Base-by-base conservation (phyloP, 2,888 invertebrate species). In the Athetis lepigone region DNA sequence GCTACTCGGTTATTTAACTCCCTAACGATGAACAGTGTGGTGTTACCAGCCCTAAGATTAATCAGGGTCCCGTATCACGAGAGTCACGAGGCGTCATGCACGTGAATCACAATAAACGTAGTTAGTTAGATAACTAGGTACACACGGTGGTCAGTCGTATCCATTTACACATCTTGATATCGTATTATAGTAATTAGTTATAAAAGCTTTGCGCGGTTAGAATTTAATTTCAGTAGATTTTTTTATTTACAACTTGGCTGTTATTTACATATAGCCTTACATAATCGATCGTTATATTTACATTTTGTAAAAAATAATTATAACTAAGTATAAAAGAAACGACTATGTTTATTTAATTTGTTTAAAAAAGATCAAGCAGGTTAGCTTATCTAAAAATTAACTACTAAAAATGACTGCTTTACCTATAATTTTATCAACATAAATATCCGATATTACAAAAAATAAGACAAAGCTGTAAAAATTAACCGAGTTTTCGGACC, bases 61-160 rank as follows among this genome's bases (percentile, higher is more conserved):
- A 70, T 60, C 59, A 39, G 36, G n/a, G 16, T 11, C 19, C n/a
- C 27, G 13, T 54, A 50, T 64, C 43, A 36, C 29, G 43, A n/a
- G 36, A 23, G 40, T 61, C 71, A 71, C 71, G 61, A 54, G 61
- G 61, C 66, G 7, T 2, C 11, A 18, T n/a, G 21, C 58, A 55
- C 58, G 42, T 69, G 25, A 51, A 39, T 42, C 21, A 19, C 19
- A 25, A n/a, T 13, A n/a, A 29, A 29, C 9, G 27, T 33, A 9
- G 29, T 3, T 33, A 7, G 29, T 0, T 13, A n/a, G n/a, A 29
- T 29, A 29, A 29, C 25, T 36, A 23, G 16, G 51, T 63, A 39
- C 43, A 33, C 16, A 42, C 16, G 33, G 29, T 9, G 36, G 27
- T 27, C 36, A n/a, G 13, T 9, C 11, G 16, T 36, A 54, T n/a